phyloP scores from a whole-genome alignment of 2,888 invertebrate genomes.

The Falcaria lacertinaria region DNA sequence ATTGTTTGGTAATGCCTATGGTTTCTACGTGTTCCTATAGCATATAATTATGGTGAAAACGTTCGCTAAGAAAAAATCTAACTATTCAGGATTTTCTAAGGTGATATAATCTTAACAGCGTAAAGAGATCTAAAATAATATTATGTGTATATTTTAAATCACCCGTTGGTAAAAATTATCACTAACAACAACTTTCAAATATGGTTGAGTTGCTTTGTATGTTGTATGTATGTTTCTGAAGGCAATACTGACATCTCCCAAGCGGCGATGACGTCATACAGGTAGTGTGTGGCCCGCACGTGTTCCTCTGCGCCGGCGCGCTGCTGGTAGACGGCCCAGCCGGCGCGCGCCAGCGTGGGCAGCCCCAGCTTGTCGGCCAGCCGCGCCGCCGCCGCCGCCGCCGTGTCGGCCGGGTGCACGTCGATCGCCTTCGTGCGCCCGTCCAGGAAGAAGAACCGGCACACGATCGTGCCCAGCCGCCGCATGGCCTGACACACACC shows the following conservation, averaged over 20 bases:
- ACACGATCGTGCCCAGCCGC: conserved; percentile 93
- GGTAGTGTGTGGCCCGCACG: conserved; percentile 93
- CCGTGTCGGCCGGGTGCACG: conserved; percentile 96
- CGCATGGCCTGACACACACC: conserved; percentile 86
- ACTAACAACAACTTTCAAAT: too few relatives aligned
- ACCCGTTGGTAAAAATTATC: too few relatives aligned
- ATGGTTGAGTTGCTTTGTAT: too few relatives aligned
- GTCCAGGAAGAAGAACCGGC: conserved; percentile 96
- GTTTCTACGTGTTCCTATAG: too few relatives aligned
- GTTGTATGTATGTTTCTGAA: too few relatives aligned
- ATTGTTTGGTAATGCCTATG: too few relatives aligned
- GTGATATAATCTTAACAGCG: too few relatives aligned
- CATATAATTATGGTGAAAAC: too few relatives aligned
- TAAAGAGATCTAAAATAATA: too few relatives aligned
- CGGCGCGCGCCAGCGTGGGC: conserved; percentile 84
- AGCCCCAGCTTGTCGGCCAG: conserved; percentile 93
- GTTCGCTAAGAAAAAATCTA: too few relatives aligned
- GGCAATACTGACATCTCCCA: conserved; percentile 91
- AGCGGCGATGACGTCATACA: conserved; percentile 95
- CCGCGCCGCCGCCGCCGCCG: conserved; percentile 92
- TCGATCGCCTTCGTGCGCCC: conserved; percentile 97
- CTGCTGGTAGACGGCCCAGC: conserved; percentile 97
- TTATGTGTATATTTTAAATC: too few relatives aligned
- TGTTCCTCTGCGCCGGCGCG: conserved; percentile 93
- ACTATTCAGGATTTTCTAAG: too few relatives aligned